These are phyloP conservation scores for Phalacrocorax aristotelis DNA, from an alignment of 2,113 vertebrate genomes.

Conservation along the genomic window DNA sequence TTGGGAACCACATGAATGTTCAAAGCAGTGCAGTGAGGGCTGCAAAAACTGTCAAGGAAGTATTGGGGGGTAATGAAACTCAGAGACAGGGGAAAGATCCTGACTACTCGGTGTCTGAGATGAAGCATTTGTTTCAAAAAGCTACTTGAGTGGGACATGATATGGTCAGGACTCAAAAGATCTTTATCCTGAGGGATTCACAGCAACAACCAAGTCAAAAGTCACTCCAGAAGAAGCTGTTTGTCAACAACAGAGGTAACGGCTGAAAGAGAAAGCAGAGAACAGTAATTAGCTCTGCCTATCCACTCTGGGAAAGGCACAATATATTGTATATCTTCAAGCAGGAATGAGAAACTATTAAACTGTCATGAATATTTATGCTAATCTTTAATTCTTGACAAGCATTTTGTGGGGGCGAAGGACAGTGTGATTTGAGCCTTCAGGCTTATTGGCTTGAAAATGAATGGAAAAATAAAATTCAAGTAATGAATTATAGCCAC, in stretches of 20 bases:
- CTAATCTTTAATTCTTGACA: not conserved
- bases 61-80: not conserved
- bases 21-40: not conserved
- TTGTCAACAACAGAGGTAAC: not conserved
- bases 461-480: not conserved
- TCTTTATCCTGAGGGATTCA: not conserved
- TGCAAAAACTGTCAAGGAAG: not conserved
- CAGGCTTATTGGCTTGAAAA: not conserved
- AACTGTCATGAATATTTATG: constrained; percentile 2
- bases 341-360: not conserved
- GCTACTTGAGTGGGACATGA: not conserved
- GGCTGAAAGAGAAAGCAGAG: not conserved
- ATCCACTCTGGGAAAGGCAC: not conserved
- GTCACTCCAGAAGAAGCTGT: not conserved
- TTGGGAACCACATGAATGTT: not conserved
- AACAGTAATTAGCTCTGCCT: not conserved
- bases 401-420: not conserved
- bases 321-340: not conserved
- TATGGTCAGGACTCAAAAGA: not conserved
- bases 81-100: not conserved
- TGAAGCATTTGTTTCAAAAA: not conserved
- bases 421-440: not conserved
- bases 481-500: not conserved
- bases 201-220: not conserved
- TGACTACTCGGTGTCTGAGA: not conserved